A percentile compares a stretch with the other conserved stretches of the same genome.
Conservation (phyloP, 1,140 invertebrate species). For the Trachymyrmex septentrionalis region DNA sequence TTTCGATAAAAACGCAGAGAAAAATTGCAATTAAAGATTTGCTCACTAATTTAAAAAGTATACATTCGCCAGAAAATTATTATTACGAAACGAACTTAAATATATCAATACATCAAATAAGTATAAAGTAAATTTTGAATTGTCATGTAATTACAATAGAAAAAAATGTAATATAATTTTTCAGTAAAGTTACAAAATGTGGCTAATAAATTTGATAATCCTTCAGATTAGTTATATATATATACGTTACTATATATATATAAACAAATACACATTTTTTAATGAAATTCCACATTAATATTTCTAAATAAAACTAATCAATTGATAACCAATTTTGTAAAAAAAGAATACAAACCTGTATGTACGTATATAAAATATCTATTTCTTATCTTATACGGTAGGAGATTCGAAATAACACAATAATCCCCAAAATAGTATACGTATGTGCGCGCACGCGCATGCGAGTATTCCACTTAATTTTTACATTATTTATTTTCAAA, state of each 20-base stretch:
- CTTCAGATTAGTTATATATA: background rate
- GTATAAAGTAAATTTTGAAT: background rate
- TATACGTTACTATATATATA: background rate
- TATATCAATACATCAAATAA: background rate
- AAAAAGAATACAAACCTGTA: background rate
- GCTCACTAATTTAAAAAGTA: background rate
- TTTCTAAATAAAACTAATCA: background rate
- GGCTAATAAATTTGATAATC: background rate
- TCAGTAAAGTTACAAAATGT: background rate
- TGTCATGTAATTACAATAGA: background rate
- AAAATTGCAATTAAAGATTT: background rate
- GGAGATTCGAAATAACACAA: conserved; percentile 16
- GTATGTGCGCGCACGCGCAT: background rate
- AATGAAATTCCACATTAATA: conserved; percentile 1
- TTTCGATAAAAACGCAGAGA: conserved; percentile 19
- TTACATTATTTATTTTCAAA: background rate
- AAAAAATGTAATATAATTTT: background rate
- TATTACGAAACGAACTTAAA: conserved; percentile 1
- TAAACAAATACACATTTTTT: background rate
- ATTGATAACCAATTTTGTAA: conserved; percentile 4
- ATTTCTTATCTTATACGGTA: background rate
- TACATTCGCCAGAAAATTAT: background rate
- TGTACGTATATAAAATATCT: background rate
- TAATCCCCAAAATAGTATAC: background rate
- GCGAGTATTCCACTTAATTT: background rate